These are phyloP conservation scores for Patella vulgata DNA, from an alignment of 1,140 invertebrate genomes.

Conservation along the genomic window DNA sequence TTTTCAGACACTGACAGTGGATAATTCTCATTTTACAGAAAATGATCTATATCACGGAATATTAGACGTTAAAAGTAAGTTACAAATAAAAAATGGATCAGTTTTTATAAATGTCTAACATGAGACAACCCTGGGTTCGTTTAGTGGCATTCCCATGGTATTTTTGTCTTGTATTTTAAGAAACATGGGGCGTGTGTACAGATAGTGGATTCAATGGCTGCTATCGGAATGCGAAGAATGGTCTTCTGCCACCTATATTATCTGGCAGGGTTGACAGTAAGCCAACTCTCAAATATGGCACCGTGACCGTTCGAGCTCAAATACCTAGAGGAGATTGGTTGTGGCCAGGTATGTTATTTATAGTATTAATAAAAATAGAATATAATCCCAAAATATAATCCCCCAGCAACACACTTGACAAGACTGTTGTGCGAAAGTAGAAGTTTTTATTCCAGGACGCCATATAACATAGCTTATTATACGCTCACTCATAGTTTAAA, in stretches of 20 bases:
- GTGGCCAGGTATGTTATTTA: constrained; percentile 73
- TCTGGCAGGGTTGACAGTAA: constrained; percentile 77
- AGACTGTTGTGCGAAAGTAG: no score
- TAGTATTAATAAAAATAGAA: no score
- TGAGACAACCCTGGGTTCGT: no score
- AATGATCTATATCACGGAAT: constrained; percentile 23
- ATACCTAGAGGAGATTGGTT: constrained; percentile 82
- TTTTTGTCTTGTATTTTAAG: constrained; percentile 15
- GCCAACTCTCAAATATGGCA: constrained; percentile 76
- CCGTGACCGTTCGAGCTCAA: constrained; percentile 78
- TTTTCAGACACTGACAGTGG: constrained; percentile 67
- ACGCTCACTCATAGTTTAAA: no score
- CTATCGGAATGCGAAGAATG: constrained; percentile 24
- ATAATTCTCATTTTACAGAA: constrained; percentile 68
- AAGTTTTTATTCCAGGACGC: no score
- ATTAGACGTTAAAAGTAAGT: constrained; percentile 12
- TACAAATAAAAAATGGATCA: no score
- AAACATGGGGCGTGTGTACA: constrained; percentile 40
- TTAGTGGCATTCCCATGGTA: no score
- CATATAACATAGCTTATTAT: no score
- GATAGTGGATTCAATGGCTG: constrained; percentile 42
- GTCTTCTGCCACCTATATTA: constrained; percentile 41
- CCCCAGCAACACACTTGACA: no score
- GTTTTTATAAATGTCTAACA: no score
- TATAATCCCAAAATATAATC: no score